Base-by-base conservation (phyloP, 1,140 invertebrate genomes). In the Eriosoma lanigerum region DNA sequence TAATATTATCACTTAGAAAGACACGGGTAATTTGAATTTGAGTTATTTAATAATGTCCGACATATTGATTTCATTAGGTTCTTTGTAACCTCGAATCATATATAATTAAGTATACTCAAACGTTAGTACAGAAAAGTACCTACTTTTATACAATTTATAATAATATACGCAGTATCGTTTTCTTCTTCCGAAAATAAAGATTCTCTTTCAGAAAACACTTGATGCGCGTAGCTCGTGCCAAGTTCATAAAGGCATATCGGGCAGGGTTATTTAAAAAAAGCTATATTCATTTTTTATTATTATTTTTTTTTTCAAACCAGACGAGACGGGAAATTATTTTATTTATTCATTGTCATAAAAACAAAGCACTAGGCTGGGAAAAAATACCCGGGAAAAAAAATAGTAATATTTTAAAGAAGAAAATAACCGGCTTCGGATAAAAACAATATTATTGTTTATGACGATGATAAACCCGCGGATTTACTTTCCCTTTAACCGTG, bases 301-400 rank as follows among this genome's bases (percentile, higher is more conserved):
- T 38, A 38, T 38, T 38, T 38, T 38, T 38, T 66, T 66, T n/a
- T n/a, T 54, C 32, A 38, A 4, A 58, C 19, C 9, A 13, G 52
- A n/a, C 38, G 29, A 48, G 38, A 44, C 52, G 75, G 56, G 56
- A 78, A 78, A 78, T 78, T 78, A 78, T 29, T 78, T 78, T 78
- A 62, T 78, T 78, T 62, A 62, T 78, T 78, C 54, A n/a, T 26
- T 26, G 56, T 78, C 56, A 15, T 62, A 78, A 62, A 48, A 75
- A 62, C 38, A 62, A 46, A 58, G 32, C 29, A 38, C 32, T 38
- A 32, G 56, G 32, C 32, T 8, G 32, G 21, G 15, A n/a, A 24
- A 78, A 62, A 78, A 48, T n/a, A 48, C 15, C 56, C 1, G 29
- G 32, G 17, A 15, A 44, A 58, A 76, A n/a, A 60, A 29, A 62